Conservation (phyloP, 2,797 vertebrate genomes). For the Tamandua tetradactyla region DNA sequence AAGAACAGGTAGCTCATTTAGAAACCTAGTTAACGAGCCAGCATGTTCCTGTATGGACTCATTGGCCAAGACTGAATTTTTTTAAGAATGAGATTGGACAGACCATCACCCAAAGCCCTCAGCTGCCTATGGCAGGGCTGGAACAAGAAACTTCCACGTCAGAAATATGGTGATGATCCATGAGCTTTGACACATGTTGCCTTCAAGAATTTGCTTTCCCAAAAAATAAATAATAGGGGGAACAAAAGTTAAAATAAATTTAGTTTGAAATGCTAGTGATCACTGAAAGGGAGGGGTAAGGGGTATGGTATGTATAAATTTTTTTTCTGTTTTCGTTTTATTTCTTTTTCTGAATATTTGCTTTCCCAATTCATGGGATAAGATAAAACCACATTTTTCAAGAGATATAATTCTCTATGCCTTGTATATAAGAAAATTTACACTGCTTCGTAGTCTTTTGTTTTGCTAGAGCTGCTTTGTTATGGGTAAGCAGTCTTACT, state of each 20-base stretch:
- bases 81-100: neutral
- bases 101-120: neutral
- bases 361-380: neutral
- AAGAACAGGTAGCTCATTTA: neutral
- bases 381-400: neutral
- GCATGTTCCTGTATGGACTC: neutral
- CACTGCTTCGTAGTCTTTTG: neutral
- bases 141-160: neutral
- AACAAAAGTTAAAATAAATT: too few relatives aligned
- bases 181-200: neutral
- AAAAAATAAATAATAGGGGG: too few relatives aligned
- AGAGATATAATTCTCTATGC: neutral
- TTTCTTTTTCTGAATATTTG: too few relatives aligned
- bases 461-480: neutral
- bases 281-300: too few relatives aligned
- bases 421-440: neutral
- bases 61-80: neutral
- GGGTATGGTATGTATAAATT: too few relatives aligned
- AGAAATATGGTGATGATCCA: neutral
- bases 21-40: neutral
- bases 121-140: neutral
- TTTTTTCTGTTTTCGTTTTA: too few relatives aligned
- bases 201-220: too few relatives aligned
- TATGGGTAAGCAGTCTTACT: neutral
- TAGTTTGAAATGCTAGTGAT: too few relatives aligned